phyloP scores from a whole-genome alignment of 2,113 vertebrate genomes.

The Saimiri boliviensis region DNA sequence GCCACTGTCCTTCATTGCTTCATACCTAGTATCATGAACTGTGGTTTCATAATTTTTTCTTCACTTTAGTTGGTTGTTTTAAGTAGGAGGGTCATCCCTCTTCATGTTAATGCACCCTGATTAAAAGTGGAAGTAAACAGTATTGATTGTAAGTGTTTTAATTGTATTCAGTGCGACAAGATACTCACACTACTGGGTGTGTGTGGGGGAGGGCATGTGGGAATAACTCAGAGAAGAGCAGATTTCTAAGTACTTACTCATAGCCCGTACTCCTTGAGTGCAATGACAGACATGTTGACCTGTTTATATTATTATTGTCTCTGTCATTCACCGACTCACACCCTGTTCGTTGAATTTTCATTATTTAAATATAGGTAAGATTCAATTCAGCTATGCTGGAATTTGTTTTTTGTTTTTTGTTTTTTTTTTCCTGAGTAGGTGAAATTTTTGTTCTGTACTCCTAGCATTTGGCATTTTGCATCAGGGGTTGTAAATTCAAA shows the following conservation, averaged over 20 bases:
- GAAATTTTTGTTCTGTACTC: background rate
- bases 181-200: background rate
- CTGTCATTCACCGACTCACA: background rate
- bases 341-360: background rate
- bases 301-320: background rate
- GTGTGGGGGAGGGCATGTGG: background rate
- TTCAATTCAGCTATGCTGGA: background rate
- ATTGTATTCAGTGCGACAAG: background rate
- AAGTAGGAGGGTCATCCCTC: background rate
- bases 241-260: background rate
- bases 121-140: background rate
- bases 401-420: background rate
- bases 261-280: background rate
- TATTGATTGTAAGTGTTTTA: background rate
- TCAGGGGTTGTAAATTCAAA: background rate
- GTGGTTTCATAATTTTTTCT: background rate
- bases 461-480: background rate
- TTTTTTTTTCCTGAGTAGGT: background rate
- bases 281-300: background rate
- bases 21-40: background rate
- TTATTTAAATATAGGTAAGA: background rate
- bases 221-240: background rate
- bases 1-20: background rate
- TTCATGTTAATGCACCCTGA: background rate
- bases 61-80: background rate